Evolutionary conservation across 1,140 invertebrate genomes (phyloP), one percentile per base, ranked within the genome.

Genomic region (Hyposmocoma kahamanoa): DNA sequence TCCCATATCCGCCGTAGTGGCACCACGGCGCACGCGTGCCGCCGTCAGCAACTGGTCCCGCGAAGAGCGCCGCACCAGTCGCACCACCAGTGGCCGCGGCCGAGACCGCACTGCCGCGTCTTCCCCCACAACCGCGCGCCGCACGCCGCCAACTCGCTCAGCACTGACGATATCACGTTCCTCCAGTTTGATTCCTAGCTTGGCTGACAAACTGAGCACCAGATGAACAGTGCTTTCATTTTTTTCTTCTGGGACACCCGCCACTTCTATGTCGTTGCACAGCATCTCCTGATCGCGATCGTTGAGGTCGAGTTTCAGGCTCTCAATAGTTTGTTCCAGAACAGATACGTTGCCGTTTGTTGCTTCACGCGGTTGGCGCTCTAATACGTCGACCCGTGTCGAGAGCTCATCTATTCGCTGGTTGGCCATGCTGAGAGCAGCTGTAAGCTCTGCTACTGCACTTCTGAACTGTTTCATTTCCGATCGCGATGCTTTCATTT

Each of bases 21-120:
- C 28, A 6, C 13, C 32, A 0, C 48, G 42, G 8, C 48, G 48
- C 1, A 43, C 41, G 3, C 48, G 39, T 4, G 42, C 48, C 0
- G 39, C 26, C 2, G 28, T 15, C n/a, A 50, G 19, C 13, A 50
- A 11, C 13, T 50, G n/a, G 19, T 50, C 48, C 0, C 41, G 48
- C 3, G 11, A 4, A 9, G 28, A 8, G 5, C 48, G 48, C 10
- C 48, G 48, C 19, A 30, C 18, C 20, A 50, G n/a, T 10, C 48
- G 28, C 28, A 43, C 26, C 18, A 39, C 47, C 13, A 49, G 30
- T 1, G 47, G 36, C 18, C 47, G 47, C n/a, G 47, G 39, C n/a
- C 24, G 22, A 18, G 32, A n/a, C n/a, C n/a, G n/a, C n/a, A n/a
- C n/a, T n/a, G n/a, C n/a, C n/a, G n/a, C n/a, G n/a, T n/a, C n/a